Evolutionary conservation across 2,888 invertebrate species (phyloP).

Genomic region (Cantharis rustica): DNA sequence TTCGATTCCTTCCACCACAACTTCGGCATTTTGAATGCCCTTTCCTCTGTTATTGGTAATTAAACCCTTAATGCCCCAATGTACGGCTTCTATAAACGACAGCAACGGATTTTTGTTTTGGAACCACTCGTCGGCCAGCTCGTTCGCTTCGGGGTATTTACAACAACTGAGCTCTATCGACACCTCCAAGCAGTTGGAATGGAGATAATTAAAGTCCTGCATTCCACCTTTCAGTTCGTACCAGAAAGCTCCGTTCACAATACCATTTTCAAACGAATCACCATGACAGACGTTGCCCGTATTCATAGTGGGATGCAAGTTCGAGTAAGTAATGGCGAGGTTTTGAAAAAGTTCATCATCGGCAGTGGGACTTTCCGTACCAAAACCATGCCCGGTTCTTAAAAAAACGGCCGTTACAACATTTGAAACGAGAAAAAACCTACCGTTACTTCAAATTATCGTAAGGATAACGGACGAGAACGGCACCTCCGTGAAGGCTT

Average conservation of each 20-base stretch:
- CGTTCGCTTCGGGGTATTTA: constrained; percentile 80
- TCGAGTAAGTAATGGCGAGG: constrained; percentile 77
- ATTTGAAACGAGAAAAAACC: constrained; percentile 30
- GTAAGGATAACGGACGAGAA: constrained; percentile 97
- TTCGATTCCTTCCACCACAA: constrained; percentile 76
- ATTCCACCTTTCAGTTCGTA: constrained; percentile 92
- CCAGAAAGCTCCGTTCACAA: constrained; percentile 94
- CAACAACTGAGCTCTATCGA: constrained; percentile 96
- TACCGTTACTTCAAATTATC: constrained; percentile 79
- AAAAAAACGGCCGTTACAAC: constrained; percentile 35
- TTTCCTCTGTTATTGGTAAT: constrained; percentile 62
- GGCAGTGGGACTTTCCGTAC: constrained; percentile 76
- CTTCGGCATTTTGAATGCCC: constrained; percentile 73
- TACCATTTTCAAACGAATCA: constrained; percentile 77
- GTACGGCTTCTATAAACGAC: constrained; percentile 80
- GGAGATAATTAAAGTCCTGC: constrained; percentile 97
- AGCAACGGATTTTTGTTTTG: constrained; percentile 86
- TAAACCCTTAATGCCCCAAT: constrained; percentile 72
- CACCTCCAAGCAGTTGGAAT: constrained; percentile 94
- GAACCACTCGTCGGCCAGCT: constrained; percentile 78
- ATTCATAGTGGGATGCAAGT: constrained; percentile 76
- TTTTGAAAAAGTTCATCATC: constrained; percentile 82
- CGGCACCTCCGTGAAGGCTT: constrained; percentile 92
- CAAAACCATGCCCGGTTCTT: constrained; percentile 66
- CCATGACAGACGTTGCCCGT: constrained; percentile 72